Conservation (phyloP, 2,888 invertebrate species). For the Norana najaformis region DNA sequence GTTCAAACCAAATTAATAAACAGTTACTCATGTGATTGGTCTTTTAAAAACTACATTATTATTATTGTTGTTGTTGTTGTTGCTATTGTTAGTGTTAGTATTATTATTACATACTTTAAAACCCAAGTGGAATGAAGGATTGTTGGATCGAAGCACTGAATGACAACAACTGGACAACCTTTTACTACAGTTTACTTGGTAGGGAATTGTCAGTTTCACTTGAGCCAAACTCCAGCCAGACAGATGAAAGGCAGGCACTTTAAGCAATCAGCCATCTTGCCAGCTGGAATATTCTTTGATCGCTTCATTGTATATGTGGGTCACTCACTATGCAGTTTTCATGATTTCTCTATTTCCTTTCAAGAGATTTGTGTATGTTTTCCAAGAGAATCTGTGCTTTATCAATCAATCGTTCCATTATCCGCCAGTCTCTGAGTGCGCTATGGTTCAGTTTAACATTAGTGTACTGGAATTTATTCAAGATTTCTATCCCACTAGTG, state of each 20-base stretch:
- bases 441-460: no score
- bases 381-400: background rate
- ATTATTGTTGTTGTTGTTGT: no score
- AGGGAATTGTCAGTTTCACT: background rate
- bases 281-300: background rate
- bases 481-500: background rate
- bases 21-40: no score
- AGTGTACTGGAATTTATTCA: no score
- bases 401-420: no score
- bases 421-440: no score
- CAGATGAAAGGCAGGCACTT: no score
- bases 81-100: no score
- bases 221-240: no score
- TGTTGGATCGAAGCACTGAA: background rate
- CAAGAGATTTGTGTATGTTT: background rate
- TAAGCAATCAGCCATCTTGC: background rate
- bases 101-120: no score
- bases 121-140: background rate
- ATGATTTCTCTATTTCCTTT: background rate
- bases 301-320: background rate
- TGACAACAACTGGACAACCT: background rate
- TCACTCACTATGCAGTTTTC: background rate
- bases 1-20: no score
- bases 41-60: no score
- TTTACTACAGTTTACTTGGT: background rate